These are phyloP conservation scores for Gymnogyps californianus DNA, from an alignment of 2,113 vertebrate genomes.

Conservation along the genomic window DNA sequence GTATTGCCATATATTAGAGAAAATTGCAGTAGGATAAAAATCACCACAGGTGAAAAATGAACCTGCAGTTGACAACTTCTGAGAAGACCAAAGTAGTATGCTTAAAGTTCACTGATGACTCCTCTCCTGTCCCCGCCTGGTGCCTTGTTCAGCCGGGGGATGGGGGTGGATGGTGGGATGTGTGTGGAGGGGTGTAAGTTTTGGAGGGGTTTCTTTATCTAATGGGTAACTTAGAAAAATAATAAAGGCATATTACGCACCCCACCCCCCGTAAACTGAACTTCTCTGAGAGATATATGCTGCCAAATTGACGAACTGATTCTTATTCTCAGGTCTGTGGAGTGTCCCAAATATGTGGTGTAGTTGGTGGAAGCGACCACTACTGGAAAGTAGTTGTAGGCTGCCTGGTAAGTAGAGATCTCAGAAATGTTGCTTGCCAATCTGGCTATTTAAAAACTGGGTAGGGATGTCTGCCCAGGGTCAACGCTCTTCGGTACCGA, in stretches of 20 bases:
- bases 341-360: background rate
- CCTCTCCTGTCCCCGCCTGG: background rate
- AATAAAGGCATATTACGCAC: background rate
- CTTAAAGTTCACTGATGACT: background rate
- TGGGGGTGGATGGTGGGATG: too few relatives aligned
- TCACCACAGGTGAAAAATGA: background rate
- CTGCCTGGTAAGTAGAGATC: background rate
- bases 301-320: background rate
- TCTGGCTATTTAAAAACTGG: background rate
- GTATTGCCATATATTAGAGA: background rate
- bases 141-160: rapidly evolving
- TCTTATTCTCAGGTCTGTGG: background rate
- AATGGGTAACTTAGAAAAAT: background rate
- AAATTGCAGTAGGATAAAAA: background rate
- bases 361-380: background rate
- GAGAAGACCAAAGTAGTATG: background rate
- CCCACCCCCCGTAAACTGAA: background rate
- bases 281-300: background rate
- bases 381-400: background rate
- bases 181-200: background rate
- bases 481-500: background rate
- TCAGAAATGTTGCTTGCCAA: background rate
- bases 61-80: background rate
- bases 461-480: background rate
- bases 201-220: background rate